Conservation (phyloP, 2,113 vertebrate species). For the Thalassarche chlororhynchos region DNA sequence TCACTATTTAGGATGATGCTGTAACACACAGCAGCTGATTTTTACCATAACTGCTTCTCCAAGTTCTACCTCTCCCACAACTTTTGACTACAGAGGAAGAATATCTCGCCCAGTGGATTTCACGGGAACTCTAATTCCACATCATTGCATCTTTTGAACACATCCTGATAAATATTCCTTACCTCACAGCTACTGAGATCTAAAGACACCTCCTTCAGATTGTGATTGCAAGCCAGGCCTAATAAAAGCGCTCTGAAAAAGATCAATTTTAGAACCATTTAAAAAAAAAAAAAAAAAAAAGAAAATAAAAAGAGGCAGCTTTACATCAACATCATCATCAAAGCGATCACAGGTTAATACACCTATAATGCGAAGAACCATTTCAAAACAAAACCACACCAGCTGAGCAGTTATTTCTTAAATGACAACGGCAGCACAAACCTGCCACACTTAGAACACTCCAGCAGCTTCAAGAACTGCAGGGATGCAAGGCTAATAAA, state of each 20-base stretch:
- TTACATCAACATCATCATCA: not conserved
- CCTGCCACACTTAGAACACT: not conserved
- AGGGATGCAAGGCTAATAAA: not conserved
- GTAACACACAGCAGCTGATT: not conserved
- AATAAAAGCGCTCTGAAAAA: constrained; percentile 89
- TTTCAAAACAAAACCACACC: not conserved
- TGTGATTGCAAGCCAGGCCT: constrained; percentile 93
- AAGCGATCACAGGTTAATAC: not conserved
- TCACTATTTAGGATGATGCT: not conserved
- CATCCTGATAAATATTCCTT: constrained; percentile 52
- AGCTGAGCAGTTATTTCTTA: not conserved
- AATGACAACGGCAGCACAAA: not conserved
- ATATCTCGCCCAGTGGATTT: not conserved
- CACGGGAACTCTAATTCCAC: not conserved
- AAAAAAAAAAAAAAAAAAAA: not conserved
- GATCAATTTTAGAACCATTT: constrained; percentile 41
- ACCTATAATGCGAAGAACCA: not conserved
- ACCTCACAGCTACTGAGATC: constrained; percentile 98
- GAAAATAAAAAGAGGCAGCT: not conserved
- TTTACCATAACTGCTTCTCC: not conserved
- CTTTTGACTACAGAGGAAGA: not conserved
- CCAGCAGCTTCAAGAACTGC: not conserved
- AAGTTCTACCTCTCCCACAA: not conserved
- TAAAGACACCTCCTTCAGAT: constrained; percentile 89
- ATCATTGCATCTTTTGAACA: not conserved